Percentiles rank a stretch among this genome's conserved stretches.
Conservation (phyloP, 2,797 vertebrate species). For the Huso huso region DNA sequence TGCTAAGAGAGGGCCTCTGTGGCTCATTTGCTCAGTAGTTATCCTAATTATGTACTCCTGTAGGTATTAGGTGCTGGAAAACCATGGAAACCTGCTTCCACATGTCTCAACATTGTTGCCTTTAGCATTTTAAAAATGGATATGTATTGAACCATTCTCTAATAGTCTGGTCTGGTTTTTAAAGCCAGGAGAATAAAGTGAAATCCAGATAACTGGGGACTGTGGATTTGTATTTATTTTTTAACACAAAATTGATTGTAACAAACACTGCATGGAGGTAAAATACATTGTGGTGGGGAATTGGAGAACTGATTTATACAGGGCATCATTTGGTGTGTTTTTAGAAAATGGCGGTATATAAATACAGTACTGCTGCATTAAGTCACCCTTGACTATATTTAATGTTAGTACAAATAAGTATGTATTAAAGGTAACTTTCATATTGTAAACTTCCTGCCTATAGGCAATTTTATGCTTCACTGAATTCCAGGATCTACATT, state of each 20-base stretch:
- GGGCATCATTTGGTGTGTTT: neutral
- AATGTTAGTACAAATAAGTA: conserved; percentile 28
- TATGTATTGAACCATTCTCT: too few species aligned
- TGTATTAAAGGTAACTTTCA: conserved; percentile 25
- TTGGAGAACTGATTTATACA: neutral
- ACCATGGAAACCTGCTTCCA: conserved; percentile 18
- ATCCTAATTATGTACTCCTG: neutral
- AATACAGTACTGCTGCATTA: conserved; percentile 22
- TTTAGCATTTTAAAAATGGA: too few species aligned
- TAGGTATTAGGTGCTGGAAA: conserved; percentile 18
- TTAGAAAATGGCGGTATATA: conserved; percentile 24
- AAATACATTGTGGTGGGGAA: neutral
- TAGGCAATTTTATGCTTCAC: conserved; percentile 42
- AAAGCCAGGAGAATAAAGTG: too few species aligned
- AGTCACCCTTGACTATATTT: conserved; percentile 12
- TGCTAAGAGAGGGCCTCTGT: neutral
- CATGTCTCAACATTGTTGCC: too few species aligned
- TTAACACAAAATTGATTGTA: too few species aligned
- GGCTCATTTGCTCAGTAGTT: neutral
- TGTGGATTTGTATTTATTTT: too few species aligned
- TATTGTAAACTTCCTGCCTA: conserved; percentile 32
- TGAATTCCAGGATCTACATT: conserved; percentile 52
- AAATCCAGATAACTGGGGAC: too few species aligned
- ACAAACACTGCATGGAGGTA: too few species aligned
- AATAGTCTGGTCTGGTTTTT: too few species aligned